Evolutionary conservation across 1,140 invertebrate genomes (phyloP).

Genomic region (Brachionus calyciflorus): DNA sequence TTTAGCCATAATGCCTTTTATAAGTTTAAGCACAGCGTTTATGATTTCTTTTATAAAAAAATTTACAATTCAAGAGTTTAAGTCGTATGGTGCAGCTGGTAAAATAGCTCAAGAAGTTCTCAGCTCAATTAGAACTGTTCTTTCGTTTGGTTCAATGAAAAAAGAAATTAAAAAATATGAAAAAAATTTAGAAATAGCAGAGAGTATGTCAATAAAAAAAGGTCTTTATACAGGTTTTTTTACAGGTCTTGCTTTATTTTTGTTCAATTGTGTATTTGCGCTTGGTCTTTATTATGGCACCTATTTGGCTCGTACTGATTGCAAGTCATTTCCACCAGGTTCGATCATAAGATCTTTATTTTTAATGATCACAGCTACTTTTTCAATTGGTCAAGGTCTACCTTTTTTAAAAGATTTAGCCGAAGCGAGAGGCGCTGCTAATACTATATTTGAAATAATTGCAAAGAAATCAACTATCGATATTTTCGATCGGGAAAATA

Average conservation of each 20-base stretch:
- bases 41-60: slow-evolving; percentile 43
- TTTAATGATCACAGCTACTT: slow-evolving; percentile 75
- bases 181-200: background rate
- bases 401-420: slow-evolving; percentile 76
- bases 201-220: slow-evolving; percentile 17
- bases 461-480: slow-evolving; percentile 59
- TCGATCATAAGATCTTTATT: slow-evolving; percentile 50
- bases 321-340: slow-evolving; percentile 49
- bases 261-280: slow-evolving; percentile 25
- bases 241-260: slow-evolving; percentile 1
- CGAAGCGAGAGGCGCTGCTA: slow-evolving; percentile 73
- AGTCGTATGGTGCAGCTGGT: slow-evolving; percentile 58
- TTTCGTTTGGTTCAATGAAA: slow-evolving; percentile 49
- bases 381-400: slow-evolving; percentile 77
- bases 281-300: slow-evolving; percentile 10
- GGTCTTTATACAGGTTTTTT: slow-evolving; percentile 34
- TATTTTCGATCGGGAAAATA: background rate
- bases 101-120: slow-evolving; percentile 50
- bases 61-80: slow-evolving; percentile 51
- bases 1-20: slow-evolving; percentile 54
- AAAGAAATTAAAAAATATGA: slow-evolving; percentile 57
- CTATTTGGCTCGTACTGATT: slow-evolving; percentile 47
- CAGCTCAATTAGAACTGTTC: slow-evolving; percentile 23
- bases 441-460: slow-evolving; percentile 73
- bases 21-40: slow-evolving; percentile 43